Conservation (phyloP, 2,888 invertebrate species). For the Oxystoma pomonae region DNA sequence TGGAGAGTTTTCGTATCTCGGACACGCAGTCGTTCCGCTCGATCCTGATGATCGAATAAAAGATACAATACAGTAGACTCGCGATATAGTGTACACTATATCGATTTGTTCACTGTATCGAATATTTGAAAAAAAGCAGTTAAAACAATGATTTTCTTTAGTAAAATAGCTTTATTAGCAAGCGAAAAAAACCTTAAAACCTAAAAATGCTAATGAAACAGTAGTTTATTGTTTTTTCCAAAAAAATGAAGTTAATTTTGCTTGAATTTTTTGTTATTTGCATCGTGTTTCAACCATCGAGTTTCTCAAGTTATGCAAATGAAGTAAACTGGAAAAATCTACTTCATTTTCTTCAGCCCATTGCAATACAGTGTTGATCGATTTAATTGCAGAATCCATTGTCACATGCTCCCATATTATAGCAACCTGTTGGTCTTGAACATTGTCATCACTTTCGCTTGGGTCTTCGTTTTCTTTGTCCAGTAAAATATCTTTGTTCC, state of each 20-base stretch:
- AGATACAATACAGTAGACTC: too few relatives aligned
- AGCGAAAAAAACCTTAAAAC: neutral
- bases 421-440: neutral
- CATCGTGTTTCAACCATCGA: too few relatives aligned
- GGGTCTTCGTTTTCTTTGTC: conserved; percentile 4
- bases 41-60: too few relatives aligned
- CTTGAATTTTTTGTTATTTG: neutral
- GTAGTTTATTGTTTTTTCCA: neutral
- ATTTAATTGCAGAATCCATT: neutral
- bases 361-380: neutral
- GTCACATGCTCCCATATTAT: neutral
- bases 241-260: neutral
- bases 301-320: too few relatives aligned
- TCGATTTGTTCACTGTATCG: neutral
- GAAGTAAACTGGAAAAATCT: neutral
- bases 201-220: neutral
- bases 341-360: neutral
- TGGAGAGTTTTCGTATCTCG: too few relatives aligned
- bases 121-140: neutral
- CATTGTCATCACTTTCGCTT: conserved; percentile 7
- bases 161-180: neutral
- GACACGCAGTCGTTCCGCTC: too few relatives aligned
- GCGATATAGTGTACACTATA: neutral
- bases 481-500: conserved; percentile 4
- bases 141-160: neutral